phyloP scores from a whole-genome alignment of 2,113 vertebrate genomes.

The Pteruthius melanotis region DNA sequence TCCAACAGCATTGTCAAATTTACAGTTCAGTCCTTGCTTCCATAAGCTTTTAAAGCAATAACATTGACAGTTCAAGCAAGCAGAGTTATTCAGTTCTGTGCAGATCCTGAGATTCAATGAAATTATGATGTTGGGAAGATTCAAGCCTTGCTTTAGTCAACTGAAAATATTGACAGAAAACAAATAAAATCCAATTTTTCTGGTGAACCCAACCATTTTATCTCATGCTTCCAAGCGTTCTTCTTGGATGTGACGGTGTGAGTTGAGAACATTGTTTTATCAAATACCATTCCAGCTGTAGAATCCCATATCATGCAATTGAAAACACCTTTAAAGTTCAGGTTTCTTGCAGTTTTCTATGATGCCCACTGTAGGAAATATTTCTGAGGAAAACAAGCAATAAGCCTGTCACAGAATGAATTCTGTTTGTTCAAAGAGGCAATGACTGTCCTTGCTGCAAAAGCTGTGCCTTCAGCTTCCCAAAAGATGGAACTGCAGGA shows the following conservation, averaged over 20 bases:
- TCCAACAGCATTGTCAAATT: conserved; percentile 9
- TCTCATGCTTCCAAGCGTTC: not conserved
- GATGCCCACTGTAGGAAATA: not conserved
- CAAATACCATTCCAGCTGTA: not conserved
- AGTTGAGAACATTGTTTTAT: not conserved
- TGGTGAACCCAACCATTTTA: not conserved
- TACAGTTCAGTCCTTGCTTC: conserved; percentile 3
- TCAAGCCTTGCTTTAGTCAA: conserved; percentile 12
- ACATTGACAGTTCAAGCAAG: conserved; percentile 42
- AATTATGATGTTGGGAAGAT: conserved; percentile 47
- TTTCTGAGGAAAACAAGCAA: conserved; percentile 34
- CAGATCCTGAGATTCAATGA: conserved; percentile 8
- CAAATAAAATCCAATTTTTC: conserved; percentile 26
- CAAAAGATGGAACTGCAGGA: not conserved
- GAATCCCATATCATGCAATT: not conserved
- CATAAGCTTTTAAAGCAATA: conserved; percentile 33
- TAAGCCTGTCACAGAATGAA: conserved; percentile 35
- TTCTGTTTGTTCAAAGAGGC: conserved; percentile 15
- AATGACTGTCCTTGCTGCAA: not conserved
- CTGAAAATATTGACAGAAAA: not conserved
- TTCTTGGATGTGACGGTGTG: not conserved
- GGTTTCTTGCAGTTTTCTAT: not conserved
- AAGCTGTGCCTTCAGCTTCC: not conserved
- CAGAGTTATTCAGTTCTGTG: conserved; percentile 35
- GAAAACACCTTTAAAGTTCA: conserved; percentile 20